These are phyloP conservation scores for Myiagra hebetior DNA, from an alignment of 2,113 vertebrate species.

Conservation along the genomic window DNA sequence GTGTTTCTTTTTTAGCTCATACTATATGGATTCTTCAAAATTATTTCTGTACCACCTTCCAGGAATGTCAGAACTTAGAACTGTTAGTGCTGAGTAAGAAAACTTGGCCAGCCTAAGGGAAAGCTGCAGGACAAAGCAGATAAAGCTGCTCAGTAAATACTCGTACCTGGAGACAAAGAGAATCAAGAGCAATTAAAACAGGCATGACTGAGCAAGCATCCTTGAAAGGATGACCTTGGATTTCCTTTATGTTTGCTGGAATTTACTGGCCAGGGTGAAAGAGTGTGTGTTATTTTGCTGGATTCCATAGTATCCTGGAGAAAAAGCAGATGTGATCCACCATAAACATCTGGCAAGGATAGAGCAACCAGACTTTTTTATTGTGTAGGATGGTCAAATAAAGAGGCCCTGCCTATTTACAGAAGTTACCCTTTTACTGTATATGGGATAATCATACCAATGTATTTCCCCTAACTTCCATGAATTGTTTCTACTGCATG, in stretches of 20 bases:
- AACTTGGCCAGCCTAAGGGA: not conserved
- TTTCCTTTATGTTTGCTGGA: not conserved
- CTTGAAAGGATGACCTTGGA: constrained; percentile 18
- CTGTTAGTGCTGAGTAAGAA: not conserved
- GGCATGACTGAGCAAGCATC: not conserved
- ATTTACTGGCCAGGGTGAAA: not conserved
- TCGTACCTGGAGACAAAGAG: not conserved
- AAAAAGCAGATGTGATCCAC: not conserved
- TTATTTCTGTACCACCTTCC: not conserved
- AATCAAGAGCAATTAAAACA: constrained; percentile 15
- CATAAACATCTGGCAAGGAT: not conserved
- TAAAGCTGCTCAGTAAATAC: not conserved
- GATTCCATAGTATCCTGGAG: not conserved
- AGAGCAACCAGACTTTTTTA: not conserved
- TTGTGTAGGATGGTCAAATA: not conserved
- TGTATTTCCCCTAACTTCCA: not conserved
- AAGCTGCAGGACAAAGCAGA: not conserved
- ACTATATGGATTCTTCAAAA: not conserved
- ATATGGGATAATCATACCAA: not conserved
- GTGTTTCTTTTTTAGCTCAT: not conserved
- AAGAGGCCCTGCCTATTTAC: not conserved
- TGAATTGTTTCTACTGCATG: not conserved
- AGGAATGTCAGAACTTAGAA: not conserved
- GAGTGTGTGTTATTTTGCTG: not conserved
- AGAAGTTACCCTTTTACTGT: not conserved